Conservation (phyloP, 64 coral and sea anemone genomes). For the Pocillopora verrucosa region DNA sequence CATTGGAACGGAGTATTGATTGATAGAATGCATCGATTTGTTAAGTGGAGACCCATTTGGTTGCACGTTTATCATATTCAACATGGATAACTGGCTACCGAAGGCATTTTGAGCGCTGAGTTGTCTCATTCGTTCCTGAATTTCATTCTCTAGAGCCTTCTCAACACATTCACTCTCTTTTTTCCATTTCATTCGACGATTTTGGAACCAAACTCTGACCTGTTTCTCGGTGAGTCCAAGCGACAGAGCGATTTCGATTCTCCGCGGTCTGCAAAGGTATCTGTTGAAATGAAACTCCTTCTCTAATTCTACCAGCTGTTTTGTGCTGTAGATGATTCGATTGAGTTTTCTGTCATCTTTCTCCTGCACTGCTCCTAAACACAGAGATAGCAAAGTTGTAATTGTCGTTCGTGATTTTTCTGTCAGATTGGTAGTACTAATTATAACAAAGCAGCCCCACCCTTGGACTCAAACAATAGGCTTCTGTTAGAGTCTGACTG, state of each 20-base stretch:
- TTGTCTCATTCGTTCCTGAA: slow-evolving; percentile 78
- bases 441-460: neutral
- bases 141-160: slow-evolving; percentile 79
- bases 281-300: slow-evolving; percentile 99
- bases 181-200: slow-evolving; percentile 99
- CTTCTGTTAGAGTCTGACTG: no score
- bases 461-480: neutral
- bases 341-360: slow-evolving; percentile 67
- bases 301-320: slow-evolving; percentile 90
- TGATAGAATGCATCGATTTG: neutral
- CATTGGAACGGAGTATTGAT: neutral
- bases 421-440: neutral
- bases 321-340: slow-evolving; percentile 87
- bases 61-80: neutral
- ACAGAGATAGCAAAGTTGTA: neutral
- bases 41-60: neutral
- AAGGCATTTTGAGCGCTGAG: slow-evolving; percentile 73
- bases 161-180: slow-evolving; percentile 81
- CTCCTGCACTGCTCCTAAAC: slow-evolving; percentile 39
- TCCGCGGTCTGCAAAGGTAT: slow-evolving; percentile 89
- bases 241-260: slow-evolving; percentile 97
- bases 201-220: slow-evolving; percentile 99
- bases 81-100: slow-evolving; percentile 68
- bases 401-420: no score
- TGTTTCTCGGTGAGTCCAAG: slow-evolving; percentile 94